Conservation (phyloP, 2,888 invertebrate species). For the Pimpla rufipes region DNA sequence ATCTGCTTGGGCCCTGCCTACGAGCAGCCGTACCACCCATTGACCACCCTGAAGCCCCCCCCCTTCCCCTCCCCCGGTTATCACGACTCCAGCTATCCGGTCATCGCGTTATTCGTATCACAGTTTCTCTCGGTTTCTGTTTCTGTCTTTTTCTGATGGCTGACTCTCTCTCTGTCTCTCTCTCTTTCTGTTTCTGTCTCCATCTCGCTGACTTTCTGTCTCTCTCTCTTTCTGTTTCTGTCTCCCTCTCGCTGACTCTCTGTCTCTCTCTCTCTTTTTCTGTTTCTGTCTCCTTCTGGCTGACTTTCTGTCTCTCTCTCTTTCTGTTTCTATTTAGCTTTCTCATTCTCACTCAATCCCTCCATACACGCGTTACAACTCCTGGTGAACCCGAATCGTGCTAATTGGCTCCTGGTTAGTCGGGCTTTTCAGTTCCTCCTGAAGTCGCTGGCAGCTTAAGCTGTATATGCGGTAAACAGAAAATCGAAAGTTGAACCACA, state of each 20-base stretch:
- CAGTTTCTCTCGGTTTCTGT: conserved; percentile 57
- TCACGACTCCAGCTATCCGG: conserved; percentile 72
- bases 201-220: too few species aligned
- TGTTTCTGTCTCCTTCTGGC: too few species aligned
- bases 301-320: conserved; percentile 30
- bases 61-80: conserved; percentile 51
- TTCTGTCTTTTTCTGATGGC: conserved; percentile 20
- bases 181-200: conserved; percentile 11
- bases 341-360: conserved; percentile 47
- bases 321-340: conserved; percentile 16
- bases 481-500: conserved; percentile 16
- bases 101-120: conserved; percentile 76
- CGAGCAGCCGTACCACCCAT: conserved; percentile 25
- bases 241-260: conserved; percentile 51
- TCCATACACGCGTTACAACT: conserved; percentile 36
- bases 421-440: conserved; percentile 55
- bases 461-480: neutral
- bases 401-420: conserved; percentile 65
- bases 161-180: conserved; percentile 44
- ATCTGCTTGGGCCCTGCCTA: conserved; percentile 51
- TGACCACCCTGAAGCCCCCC: conserved; percentile 66
- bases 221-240: conserved; percentile 7
- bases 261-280: conserved; percentile 28
- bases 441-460: neutral
- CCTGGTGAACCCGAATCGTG: conserved; percentile 62